Conservation (phyloP, 1,140 invertebrate genomes). For the Pentalonia nigronervosa region DNA sequence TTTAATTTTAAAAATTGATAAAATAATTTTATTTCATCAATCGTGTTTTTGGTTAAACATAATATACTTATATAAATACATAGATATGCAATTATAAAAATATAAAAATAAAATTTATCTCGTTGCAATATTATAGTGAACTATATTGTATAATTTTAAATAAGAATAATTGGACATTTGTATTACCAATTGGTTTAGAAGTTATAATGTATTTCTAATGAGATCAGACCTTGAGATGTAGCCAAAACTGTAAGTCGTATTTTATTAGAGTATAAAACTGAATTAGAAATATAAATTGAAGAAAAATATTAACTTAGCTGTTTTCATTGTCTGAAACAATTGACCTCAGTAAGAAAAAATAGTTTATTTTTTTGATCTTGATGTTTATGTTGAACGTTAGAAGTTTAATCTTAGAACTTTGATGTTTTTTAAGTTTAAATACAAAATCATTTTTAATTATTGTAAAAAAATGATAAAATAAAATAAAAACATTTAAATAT, state of each 20-base stretch:
- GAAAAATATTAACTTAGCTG: neutral
- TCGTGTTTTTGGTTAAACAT: neutral
- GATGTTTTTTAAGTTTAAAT: neutral
- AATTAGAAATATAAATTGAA: neutral
- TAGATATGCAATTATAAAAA: neutral
- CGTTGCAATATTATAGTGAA: neutral
- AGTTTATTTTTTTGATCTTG: neutral
- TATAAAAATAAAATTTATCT: neutral
- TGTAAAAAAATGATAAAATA: slow-evolving; percentile 10
- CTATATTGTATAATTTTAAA: neutral
- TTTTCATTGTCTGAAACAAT: slow-evolving; percentile 25
- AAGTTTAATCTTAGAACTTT: slow-evolving; percentile 10
- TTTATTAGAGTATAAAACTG: neutral
- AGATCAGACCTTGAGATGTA: neutral
- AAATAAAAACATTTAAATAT: slow-evolving; percentile 16
- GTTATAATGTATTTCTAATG: neutral
- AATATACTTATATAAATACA: neutral
- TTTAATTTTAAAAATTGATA: neutral
- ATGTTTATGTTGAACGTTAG: neutral
- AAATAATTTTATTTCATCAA: neutral
- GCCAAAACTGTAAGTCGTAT: slow-evolving; percentile 26
- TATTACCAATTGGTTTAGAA: neutral
- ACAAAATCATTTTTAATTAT: slow-evolving; percentile 21
- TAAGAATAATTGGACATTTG: neutral
- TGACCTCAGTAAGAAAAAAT: neutral